These are phyloP conservation scores for Pundamilia nyererei DNA, from an alignment of 2,113 vertebrate species.

Conservation along the genomic window DNA sequence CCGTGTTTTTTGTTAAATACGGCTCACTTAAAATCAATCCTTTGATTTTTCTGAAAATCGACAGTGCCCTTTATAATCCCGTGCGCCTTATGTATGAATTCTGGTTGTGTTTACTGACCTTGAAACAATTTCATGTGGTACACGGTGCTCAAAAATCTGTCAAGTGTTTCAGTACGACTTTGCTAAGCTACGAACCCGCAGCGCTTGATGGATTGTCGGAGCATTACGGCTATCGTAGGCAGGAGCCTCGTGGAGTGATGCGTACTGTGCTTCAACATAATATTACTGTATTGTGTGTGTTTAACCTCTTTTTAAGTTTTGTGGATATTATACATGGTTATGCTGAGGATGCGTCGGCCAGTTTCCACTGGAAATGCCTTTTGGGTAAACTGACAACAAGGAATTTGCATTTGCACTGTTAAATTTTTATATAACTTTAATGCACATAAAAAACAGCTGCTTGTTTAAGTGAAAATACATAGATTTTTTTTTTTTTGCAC, in stretches of 20 bases:
- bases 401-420: neutral
- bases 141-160: neutral
- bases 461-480: neutral
- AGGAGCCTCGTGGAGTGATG: fast-evolving
- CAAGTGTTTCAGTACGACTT: fast-evolving
- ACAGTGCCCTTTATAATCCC: too few species aligned
- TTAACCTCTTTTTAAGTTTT: neutral
- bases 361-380: neutral
- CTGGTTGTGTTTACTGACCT: neutral
- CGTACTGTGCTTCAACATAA: neutral
- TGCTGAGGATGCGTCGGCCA: fast-evolving
- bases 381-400: fast-evolving
- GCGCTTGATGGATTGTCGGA: fast-evolving
- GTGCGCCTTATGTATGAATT: too few species aligned
- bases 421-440: neutral
- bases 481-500: too few species aligned
- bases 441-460: neutral
- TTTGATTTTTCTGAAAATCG: too few species aligned
- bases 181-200: fast-evolving
- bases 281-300: neutral
- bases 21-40: too few species aligned
- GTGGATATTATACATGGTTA: neutral
- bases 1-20: too few species aligned
- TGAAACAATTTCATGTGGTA: fast-evolving
- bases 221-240: fast-evolving